Base-by-base conservation (phyloP, 2,888 invertebrate genomes). In the Calameuta filiformis region DNA sequence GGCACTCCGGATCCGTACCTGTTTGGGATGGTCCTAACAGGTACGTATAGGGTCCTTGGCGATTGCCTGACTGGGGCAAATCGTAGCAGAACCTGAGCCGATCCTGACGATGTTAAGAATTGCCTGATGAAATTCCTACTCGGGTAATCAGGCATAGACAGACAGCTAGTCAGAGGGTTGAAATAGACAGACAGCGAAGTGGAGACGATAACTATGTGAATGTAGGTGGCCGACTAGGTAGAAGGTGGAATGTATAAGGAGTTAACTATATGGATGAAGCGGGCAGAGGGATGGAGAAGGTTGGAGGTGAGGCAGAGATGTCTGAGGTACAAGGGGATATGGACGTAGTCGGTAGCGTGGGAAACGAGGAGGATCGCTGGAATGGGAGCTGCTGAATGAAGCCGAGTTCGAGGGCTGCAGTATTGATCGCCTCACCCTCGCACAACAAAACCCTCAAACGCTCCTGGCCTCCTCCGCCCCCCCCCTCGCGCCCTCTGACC, bases 351-450 rank as follows among this genome's bases (percentile, higher is more conserved):
- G 15, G 69, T 69, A 77, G 73, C 73, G 34, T 73, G 40, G 77
- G 77, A 77, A 34, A 77, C 73, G 37, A 80, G 74, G 78, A 78
- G 79, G 79, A 76, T 37, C 77, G 80, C 74, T 79, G 79, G 79
- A 68, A 73, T 78, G 81, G 69, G 82, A 79, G 82, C 80, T 84
- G 80, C 84, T 87, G 87, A 86, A 87, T 87, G 87, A 87, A 87
- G 87, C 82, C 84, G 85, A 86, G 81, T 85, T 83, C 81, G 83
- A 40, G 82, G 83, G 80, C 83, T 81, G 85, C 88, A 83, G 88
- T 90, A 90, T 90, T 89, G 90, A 90, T 90, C 90, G 89, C 85
- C 88, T 88, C 90, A 90, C 87, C 88, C 89, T 88, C 85, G 84
- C 82, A 79, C 79, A 78, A 73, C 81, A 75, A 79, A 76, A 73